A percentile compares a stretch with the other conserved stretches of the same genome.
Conservation (phyloP, 2,797 vertebrate species). For the Syncerus caffer region DNA sequence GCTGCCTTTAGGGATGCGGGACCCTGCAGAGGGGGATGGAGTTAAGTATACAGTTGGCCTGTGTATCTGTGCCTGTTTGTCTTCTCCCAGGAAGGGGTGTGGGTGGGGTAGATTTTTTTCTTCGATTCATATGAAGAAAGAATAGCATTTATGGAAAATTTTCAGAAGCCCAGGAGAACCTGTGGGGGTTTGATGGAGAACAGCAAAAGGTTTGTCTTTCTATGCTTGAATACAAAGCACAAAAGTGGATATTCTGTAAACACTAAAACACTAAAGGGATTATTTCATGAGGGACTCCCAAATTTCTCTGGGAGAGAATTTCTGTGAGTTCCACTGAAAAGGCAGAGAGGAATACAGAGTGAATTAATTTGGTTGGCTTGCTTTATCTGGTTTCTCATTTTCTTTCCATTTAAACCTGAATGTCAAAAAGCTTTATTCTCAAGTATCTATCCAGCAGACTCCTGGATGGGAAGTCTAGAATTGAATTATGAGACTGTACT, state of each 20-base stretch:
- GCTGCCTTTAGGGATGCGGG: accelerated
- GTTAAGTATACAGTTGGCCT: accelerated
- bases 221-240: slow-evolving; percentile 20
- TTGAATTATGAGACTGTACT: slow-evolving; percentile 57
- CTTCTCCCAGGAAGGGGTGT: slow-evolving; percentile 27
- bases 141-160: slow-evolving; percentile 1
- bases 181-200: not conserved
- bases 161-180: not conserved
- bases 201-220: not conserved
- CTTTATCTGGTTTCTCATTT: slow-evolving; percentile 69
- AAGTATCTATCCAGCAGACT: slow-evolving; percentile 35
- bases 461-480: slow-evolving; percentile 69
- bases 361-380: slow-evolving; percentile 58
- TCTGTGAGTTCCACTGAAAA: slow-evolving; percentile 43
- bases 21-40: accelerated
- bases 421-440: slow-evolving; percentile 49
- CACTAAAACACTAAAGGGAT: not conserved
- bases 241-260: not conserved
- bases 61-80: not conserved
- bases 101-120: slow-evolving; percentile 33
- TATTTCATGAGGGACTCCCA: slow-evolving; percentile 64
- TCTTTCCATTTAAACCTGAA: slow-evolving; percentile 65
- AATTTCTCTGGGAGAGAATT: slow-evolving; percentile 8
- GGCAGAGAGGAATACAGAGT: not conserved
- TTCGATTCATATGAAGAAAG: not conserved